Base-by-base conservation (phyloP, 2,888 invertebrate genomes). In the Pterobdella sp. region DNA sequence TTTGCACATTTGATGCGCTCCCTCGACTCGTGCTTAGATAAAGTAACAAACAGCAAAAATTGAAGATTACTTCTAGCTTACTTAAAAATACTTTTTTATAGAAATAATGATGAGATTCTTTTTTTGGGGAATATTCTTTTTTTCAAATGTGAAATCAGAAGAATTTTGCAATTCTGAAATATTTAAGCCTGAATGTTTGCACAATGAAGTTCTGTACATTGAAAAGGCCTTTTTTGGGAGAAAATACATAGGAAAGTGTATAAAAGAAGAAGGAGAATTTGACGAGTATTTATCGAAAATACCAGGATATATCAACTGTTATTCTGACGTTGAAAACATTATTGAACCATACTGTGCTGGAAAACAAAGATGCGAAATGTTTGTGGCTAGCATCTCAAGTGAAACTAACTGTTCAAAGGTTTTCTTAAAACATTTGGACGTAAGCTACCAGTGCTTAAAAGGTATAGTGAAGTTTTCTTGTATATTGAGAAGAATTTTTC, bases 111-210 rank as follows among this genome's bases (percentile, higher is more conserved):
- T n/a, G n/a, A n/a, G n/a, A n/a, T n/a, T n/a, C n/a, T n/a, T n/a
- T n/a, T n/a, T n/a, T n/a, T n/a, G n/a, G n/a, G n/a, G n/a, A n/a
- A n/a, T n/a, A n/a, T n/a, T n/a, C n/a, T n/a, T n/a, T n/a, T n/a
- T n/a, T n/a, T n/a, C n/a, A n/a, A n/a, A n/a, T n/a, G n/a, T n/a
- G n/a, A n/a, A n/a, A 29, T 1, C 42, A 34, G 63, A 32, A 1
- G 71, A 71, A 36, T 56, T 71, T 60, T 71, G 71, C 36, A 71
- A 32, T 35, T 71, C 52, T 34, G 71, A 71, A 63, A 71, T 71
- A 34, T 71, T 71, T 36, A 32, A 63, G 26, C 71, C 71, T 3
- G 32, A 34, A 63, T 71, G 71, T 34, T 35, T 29, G 32, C 42
- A 63, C 32, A 71, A 71, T 35, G 71, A 71, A 26, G 32, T 71